Evolutionary conservation across 92 coral and sea anemone genomes (phyloP).

Genomic region (Pocillopora grandis): DNA sequence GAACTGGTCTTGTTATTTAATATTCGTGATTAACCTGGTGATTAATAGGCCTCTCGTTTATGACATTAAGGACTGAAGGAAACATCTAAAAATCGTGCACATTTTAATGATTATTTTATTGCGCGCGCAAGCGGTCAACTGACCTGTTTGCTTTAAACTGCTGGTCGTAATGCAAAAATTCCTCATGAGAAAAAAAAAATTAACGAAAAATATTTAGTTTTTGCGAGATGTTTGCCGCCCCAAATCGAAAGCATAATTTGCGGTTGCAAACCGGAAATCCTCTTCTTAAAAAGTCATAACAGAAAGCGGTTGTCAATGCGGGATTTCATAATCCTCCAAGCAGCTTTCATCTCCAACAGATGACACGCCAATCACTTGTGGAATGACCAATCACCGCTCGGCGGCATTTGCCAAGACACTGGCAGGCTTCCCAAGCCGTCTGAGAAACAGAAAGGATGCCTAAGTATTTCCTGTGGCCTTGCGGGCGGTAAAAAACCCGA

Average conservation of each 20-base stretch:
- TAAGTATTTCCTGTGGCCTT: slow-evolving; percentile 41
- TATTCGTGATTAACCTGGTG: slow-evolving; percentile 37
- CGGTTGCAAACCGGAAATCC: slow-evolving; percentile 59
- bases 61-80: slow-evolving; percentile 12
- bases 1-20: slow-evolving; percentile 29
- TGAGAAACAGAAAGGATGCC: slow-evolving; percentile 29
- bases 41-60: slow-evolving; percentile 23
- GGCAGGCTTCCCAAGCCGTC: slow-evolving; percentile 55
- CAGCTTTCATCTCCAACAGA: slow-evolving; percentile 44
- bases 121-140: not conserved
- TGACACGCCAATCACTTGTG: slow-evolving; percentile 28
- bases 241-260: slow-evolving; percentile 34
- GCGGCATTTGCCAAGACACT: slow-evolving; percentile 42
- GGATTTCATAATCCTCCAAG: slow-evolving; percentile 47
- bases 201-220: not conserved
- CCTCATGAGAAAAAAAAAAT: not conserved
- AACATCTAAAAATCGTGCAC: slow-evolving; percentile 6
- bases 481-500: slow-evolving; percentile 38
- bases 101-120: not conserved
- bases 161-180: not conserved
- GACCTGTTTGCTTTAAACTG: not conserved
- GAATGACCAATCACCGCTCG: slow-evolving; percentile 17
- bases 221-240: slow-evolving; percentile 9
- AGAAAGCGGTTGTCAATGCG: slow-evolving; percentile 36
- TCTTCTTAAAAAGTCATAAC: slow-evolving; percentile 52